phyloP scores from a whole-genome alignment of 1,140 invertebrate species.

The Rhopalosiphum padi region DNA sequence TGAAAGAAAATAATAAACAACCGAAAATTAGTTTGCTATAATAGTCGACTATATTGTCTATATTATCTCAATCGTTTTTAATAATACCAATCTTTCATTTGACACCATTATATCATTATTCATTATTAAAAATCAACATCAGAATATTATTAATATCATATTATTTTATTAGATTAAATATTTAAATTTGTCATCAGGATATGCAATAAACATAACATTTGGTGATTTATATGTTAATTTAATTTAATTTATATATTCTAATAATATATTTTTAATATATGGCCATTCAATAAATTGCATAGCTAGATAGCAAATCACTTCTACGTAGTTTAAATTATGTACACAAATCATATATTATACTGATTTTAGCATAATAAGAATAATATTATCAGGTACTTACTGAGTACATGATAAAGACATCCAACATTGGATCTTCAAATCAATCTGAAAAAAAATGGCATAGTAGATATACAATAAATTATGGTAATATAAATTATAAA shows the following conservation, averaged over 20 bases:
- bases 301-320: neutral
- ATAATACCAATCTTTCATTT: neutral
- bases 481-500: neutral
- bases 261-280: neutral
- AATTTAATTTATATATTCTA: neutral
- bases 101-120: too few relatives aligned
- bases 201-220: neutral
- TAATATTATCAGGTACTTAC: neutral
- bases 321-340: too few relatives aligned
- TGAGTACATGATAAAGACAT: neutral
- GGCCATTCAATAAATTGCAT: neutral
- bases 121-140: too few relatives aligned
- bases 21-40: neutral
- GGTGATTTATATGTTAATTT: neutral
- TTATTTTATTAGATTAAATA: neutral
- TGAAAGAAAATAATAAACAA: neutral
- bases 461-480: neutral
- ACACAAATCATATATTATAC: neutral
- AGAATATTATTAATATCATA: neutral
- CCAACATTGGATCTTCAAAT: neutral
- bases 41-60: neutral
- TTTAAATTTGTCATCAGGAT: neutral
- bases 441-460: neutral
- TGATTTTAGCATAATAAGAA: neutral
- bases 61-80: neutral